Evolutionary conservation across 2,888 invertebrate species (phyloP), one percentile per base, ranked within the genome.

Genomic region (Drosophila anomelani): DNA sequence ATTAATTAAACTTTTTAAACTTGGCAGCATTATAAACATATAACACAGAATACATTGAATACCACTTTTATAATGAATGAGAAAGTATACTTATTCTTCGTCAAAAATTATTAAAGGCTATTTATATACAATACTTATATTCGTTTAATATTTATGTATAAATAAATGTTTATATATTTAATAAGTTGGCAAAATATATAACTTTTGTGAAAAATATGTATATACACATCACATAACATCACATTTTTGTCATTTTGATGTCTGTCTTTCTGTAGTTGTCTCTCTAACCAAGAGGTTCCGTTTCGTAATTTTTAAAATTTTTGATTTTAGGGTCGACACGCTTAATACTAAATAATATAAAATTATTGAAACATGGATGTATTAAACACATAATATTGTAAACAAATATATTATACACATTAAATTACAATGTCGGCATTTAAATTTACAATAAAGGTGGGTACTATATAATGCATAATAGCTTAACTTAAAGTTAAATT

Each of bases 231-330:
- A 17, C 41, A 47, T 47, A 9, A 10, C 17, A 41, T 17, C 41
- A 41, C 20, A 41, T 20, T 44, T 56, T 67, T 34, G 23, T 47
- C 54, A 71, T 43, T 67, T 72, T 71, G 61, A 70, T 76, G 67
- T 76, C 76, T 84, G 81, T 78, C 64, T 80, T 80, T 84, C 64
- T 80, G 55, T 54, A 64, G 60, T 68, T 78, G 82, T 77, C 76
- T 78, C 70, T 84, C 81, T 57, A 55, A 57, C 64, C 64, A 80
- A 76, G 55, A 78, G 76, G 85, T 77, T 75, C 12, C 63, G 10
- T 47, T 70, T 53, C 23, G 26, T 44, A 53, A 47, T 55, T 47
- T 12, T 56, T 44, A 7, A 4, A 44, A 44, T 23, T 13, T 29
- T 29, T 8, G 29, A 29, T 29, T 29, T 29, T 8, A 29, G 29